Evolutionary conservation across 2,888 invertebrate species (phyloP).

Genomic region (Acronicta alni): DNA sequence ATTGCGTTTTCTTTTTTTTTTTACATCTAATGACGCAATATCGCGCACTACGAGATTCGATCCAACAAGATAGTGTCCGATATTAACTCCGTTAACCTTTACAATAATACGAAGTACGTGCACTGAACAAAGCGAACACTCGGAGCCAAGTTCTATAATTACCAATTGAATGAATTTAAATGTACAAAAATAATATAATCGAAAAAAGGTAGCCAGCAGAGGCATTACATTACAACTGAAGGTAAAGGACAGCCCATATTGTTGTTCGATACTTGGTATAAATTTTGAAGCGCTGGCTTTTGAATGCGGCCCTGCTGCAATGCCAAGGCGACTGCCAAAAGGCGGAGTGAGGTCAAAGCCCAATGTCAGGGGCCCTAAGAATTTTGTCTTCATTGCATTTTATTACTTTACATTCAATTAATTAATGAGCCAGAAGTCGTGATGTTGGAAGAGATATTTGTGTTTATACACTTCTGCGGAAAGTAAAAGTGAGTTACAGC

Average conservation of each 20-base stretch:
- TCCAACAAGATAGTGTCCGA: constrained; percentile 54
- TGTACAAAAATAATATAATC: constrained; percentile 63
- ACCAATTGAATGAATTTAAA: constrained; percentile 58
- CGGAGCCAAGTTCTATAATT: constrained; percentile 65
- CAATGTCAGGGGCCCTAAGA: constrained; percentile 88
- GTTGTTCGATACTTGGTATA: constrained; percentile 56
- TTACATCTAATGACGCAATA: constrained; percentile 50
- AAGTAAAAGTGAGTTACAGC: constrained; percentile 34
- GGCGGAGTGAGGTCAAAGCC: constrained; percentile 77
- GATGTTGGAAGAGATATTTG: constrained; percentile 6
- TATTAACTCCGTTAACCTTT: constrained; percentile 62
- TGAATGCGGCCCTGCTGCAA: constrained; percentile 78
- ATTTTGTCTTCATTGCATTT: constrained; percentile 72
- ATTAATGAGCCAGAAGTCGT: constrained; percentile 34
- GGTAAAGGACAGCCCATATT: constrained; percentile 55
- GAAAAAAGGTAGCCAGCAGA: constrained; percentile 34
- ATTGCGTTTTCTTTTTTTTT: constrained; percentile 39
- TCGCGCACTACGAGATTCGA: constrained; percentile 42
- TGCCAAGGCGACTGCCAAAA: constrained; percentile 88
- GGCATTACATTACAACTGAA: constrained; percentile 34
- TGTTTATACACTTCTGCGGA: constrained; percentile 22
- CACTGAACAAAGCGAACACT: constrained; percentile 59
- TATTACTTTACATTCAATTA: constrained; percentile 40
- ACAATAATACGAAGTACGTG: constrained; percentile 52
- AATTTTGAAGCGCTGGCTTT: constrained; percentile 73